These are phyloP conservation scores for Mastomys coucha DNA, from an alignment of 2,113 vertebrate species.

Conservation along the genomic window DNA sequence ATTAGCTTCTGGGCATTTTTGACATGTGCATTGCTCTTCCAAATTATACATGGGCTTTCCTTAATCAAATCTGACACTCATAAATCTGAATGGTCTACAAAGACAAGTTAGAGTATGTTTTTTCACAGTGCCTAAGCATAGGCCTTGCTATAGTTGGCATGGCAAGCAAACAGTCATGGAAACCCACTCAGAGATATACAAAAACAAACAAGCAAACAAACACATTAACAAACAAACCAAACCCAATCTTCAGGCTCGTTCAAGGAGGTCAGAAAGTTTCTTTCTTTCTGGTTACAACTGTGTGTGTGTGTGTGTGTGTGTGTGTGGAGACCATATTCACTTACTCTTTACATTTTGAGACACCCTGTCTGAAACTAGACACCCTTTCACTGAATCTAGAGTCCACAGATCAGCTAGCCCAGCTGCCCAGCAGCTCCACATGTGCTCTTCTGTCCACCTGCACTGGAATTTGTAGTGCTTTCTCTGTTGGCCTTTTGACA, in stretches of 20 bases:
- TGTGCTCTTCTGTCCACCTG: no score
- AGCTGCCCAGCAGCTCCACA: neutral
- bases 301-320: neutral
- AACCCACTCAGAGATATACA: neutral
- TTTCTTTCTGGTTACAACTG: neutral
- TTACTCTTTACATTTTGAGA: neutral
- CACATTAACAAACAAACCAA: neutral
- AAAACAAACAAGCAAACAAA: neutral
- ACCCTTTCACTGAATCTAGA: neutral
- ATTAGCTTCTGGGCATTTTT: neutral
- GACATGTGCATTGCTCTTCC: neutral
- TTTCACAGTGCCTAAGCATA: constrained; percentile 9
- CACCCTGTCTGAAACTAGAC: neutral
- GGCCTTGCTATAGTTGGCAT: constrained; percentile 41
- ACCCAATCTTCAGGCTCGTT: neutral
- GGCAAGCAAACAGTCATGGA: neutral
- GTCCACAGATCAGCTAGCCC: neutral
- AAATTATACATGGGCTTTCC: neutral
- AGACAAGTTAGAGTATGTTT: neutral
- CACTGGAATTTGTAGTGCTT: neutral
- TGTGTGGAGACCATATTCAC: neutral
- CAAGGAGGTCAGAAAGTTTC: neutral
- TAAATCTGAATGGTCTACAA: constrained; percentile 29
- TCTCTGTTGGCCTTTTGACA: neutral
- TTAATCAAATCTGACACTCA: constrained; percentile 41